Conservation (phyloP, 2,113 vertebrate species). For the Aspidoscelis tigris region DNA sequence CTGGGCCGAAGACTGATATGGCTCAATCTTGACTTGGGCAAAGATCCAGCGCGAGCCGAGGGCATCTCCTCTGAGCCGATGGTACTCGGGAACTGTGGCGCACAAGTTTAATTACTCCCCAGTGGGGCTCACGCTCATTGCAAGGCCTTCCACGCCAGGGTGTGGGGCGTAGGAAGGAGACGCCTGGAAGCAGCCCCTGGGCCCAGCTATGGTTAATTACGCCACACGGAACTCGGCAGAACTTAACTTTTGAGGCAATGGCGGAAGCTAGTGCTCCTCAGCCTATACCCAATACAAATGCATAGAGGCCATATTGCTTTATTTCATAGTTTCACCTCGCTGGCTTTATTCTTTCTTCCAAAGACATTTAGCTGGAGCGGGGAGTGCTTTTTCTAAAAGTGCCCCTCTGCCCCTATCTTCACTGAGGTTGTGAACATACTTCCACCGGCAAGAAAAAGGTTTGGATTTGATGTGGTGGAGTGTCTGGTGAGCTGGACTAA, state of each 20-base stretch:
- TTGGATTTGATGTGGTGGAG: no score
- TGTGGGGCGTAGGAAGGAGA: neutral
- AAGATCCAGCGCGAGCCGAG: neutral
- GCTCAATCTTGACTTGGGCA: neutral
- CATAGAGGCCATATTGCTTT: neutral
- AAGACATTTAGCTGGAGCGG: neutral
- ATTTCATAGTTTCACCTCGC: neutral
- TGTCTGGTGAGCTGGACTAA: no score
- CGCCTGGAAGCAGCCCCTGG: neutral
- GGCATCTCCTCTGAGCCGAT: neutral
- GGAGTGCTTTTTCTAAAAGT: slow-evolving; percentile 34
- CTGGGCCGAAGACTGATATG: neutral
- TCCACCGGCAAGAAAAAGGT: no score
- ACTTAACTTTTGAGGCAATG: neutral
- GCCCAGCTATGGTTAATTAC: neutral
- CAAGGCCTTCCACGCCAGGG: neutral
- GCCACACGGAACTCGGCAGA: neutral
- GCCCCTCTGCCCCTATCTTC: slow-evolving; percentile 6
- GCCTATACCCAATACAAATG: neutral
- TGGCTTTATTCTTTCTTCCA: neutral
- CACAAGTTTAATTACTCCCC: neutral
- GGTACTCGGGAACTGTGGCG: neutral
- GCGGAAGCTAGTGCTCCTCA: neutral
- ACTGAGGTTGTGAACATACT: slow-evolving; percentile 9
- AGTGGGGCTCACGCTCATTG: slow-evolving; percentile 2